Evolutionary conservation across 2,888 invertebrate genomes (phyloP).

Genomic region (Callosobruchus maculatus): DNA sequence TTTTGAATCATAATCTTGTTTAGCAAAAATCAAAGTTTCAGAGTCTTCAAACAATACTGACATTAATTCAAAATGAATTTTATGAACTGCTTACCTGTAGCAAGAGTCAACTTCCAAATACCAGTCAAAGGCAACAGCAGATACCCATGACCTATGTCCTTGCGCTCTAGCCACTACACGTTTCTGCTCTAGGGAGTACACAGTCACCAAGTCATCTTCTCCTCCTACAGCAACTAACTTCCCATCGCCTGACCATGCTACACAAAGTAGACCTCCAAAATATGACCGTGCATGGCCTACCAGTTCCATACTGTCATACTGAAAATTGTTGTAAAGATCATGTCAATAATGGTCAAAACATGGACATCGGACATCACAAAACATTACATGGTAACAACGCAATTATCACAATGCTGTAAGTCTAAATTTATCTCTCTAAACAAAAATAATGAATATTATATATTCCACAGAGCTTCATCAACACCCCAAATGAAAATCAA

Average conservation of each 20-base stretch:
- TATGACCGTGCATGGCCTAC: conserved; percentile 92
- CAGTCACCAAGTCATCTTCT: conserved; percentile 96
- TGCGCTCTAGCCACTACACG: conserved; percentile 96
- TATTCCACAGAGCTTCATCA: too few relatives aligned
- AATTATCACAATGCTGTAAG: too few relatives aligned
- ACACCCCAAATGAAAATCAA: too few relatives aligned
- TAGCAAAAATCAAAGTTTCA: too few relatives aligned
- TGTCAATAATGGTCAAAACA: too few relatives aligned
- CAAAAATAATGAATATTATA: too few relatives aligned
- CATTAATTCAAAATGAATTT: too few relatives aligned
- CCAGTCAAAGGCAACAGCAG: conserved; percentile 92
- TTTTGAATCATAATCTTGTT: too few relatives aligned
- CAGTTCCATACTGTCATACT: conserved; percentile 96
- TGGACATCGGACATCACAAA: too few relatives aligned
- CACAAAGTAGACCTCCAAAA: conserved; percentile 96
- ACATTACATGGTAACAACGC: too few relatives aligned
- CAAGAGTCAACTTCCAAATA: conserved; percentile 40
- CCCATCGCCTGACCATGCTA: conserved; percentile 97
- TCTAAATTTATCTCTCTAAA: too few relatives aligned
- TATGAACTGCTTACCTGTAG: conserved; percentile 28
- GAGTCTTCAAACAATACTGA: too few relatives aligned
- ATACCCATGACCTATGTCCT: conserved; percentile 97
- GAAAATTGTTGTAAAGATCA: conserved; percentile 41
- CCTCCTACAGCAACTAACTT: conserved; percentile 95
- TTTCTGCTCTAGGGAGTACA: conserved; percentile 91